Base-by-base conservation (phyloP, 2,113 vertebrate genomes). In the Mustelus asterias region DNA sequence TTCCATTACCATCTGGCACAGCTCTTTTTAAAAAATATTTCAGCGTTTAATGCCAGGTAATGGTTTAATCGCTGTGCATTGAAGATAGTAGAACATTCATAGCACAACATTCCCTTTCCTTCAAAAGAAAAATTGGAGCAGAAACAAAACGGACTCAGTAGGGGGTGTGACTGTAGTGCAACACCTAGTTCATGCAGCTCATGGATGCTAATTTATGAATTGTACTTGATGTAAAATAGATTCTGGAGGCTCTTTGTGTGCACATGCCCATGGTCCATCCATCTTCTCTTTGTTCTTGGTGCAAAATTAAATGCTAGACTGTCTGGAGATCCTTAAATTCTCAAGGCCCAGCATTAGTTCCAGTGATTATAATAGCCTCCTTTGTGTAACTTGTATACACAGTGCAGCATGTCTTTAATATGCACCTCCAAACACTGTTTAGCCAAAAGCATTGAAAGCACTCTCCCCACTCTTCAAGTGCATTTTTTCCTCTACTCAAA, bases 141-240 rank as follows among this genome's bases (percentile, higher is more conserved):
- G 60, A 41, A 93, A 93, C 16, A 65, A 93, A 67, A 65, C 18
- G 2, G 60, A 67, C 89, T 67, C 89, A 65, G 89, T 16, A 37
- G 60, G 89, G 60, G 89, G 16, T 93, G 33, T 58, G 33, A 76
- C 94, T 76, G 94, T 76, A 95, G 94, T 90, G 89, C 1, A 67
- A 93, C 33, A 93, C n/a, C 89, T 65, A 20, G 60, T 93, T 67
- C n/a, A 65, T 93, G 63, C 89, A 22, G 60, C 16, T 54, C 88
- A 90, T 90, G 88, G 48, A 90, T 90, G 88, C 94, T 95, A 95
- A 95, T 95, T 72, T 95, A 95, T 95, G 94, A 95, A 95, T 95
- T 72, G 94, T 95, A 72, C 65, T 95, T 72, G 94, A 29, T 95
- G 94, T 95, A 95, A 95, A 76, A 95, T 95, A 48, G 94, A 95